Conservation (phyloP, 1,140 invertebrate species). For the Aphaenogaster ashmeadi region DNA sequence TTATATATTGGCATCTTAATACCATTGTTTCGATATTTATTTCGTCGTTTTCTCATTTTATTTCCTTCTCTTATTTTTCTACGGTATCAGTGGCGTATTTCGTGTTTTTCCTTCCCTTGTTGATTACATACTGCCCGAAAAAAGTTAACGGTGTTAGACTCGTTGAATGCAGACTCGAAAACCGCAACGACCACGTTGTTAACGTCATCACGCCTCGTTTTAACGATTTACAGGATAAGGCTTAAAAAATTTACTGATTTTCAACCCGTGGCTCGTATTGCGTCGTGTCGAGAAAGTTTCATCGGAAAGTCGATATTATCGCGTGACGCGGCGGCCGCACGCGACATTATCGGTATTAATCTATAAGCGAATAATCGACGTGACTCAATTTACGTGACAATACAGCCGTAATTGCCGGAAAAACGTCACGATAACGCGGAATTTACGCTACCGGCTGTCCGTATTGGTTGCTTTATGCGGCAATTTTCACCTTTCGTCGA, state of each 20-base stretch:
- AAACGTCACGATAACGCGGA: slow-evolving; percentile 31
- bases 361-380: slow-evolving; percentile 43
- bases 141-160: neutral
- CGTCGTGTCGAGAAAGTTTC: neutral
- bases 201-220: slow-evolving; percentile 28
- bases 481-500: slow-evolving; percentile 32
- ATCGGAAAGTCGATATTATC: slow-evolving; percentile 35
- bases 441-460: slow-evolving; percentile 13
- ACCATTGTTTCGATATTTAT: neutral
- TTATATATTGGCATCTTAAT: neutral
- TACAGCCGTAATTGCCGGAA: slow-evolving; percentile 21
- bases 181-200: slow-evolving; percentile 12
- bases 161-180: slow-evolving; percentile 4
- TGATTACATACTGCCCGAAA: neutral
- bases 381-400: slow-evolving; percentile 41
- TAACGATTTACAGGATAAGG: slow-evolving; percentile 17
- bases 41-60: neutral
- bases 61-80: neutral
- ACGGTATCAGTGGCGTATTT: neutral
- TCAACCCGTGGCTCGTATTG: neutral
- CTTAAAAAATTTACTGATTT: slow-evolving; percentile 45
- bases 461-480: neutral
- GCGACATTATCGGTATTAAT: slow-evolving; percentile 47
- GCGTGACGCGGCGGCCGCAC: slow-evolving; percentile 34
- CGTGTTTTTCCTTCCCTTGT: neutral